Percentiles rank a stretch among this genome's conserved stretches.
Conservation (phyloP, 2,113 vertebrate genomes). For the Naja naja region DNA sequence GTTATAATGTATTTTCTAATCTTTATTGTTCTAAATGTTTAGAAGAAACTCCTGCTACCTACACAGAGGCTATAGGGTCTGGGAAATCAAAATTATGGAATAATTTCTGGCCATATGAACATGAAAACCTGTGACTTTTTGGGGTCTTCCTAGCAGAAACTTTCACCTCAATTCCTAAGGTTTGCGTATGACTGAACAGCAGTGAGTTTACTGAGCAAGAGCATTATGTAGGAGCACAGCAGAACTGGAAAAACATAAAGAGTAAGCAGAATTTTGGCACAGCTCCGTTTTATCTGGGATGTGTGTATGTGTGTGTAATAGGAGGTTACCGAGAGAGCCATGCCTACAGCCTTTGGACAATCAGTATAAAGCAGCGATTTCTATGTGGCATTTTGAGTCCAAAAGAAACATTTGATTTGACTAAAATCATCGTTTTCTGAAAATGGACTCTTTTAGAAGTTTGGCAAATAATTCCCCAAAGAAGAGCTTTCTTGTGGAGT, state of each 20-base stretch:
- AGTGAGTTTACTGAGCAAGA: neutral
- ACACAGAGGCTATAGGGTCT: fast-evolving
- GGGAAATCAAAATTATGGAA: neutral
- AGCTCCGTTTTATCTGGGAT: neutral
- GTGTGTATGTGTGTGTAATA: neutral
- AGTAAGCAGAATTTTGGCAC: neutral
- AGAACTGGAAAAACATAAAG: neutral
- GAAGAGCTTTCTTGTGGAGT: neutral
- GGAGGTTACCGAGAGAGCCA: neutral
- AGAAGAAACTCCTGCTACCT: neutral
- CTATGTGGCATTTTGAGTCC: neutral
- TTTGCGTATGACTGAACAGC: neutral
- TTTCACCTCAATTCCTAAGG: neutral
- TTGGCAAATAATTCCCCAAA: neutral
- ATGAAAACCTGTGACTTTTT: neutral
- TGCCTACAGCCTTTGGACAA: neutral
- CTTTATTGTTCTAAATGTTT: neutral
- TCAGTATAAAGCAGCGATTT: neutral
- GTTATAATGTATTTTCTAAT: neutral
- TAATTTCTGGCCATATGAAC: neutral
- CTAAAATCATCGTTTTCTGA: neutral
- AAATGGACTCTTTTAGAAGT: neutral
- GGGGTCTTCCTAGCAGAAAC: neutral
- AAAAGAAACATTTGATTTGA: neutral
- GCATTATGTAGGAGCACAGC: neutral